Conservation (phyloP, 2,113 vertebrate species). For the Pterocles gutturalis region DNA sequence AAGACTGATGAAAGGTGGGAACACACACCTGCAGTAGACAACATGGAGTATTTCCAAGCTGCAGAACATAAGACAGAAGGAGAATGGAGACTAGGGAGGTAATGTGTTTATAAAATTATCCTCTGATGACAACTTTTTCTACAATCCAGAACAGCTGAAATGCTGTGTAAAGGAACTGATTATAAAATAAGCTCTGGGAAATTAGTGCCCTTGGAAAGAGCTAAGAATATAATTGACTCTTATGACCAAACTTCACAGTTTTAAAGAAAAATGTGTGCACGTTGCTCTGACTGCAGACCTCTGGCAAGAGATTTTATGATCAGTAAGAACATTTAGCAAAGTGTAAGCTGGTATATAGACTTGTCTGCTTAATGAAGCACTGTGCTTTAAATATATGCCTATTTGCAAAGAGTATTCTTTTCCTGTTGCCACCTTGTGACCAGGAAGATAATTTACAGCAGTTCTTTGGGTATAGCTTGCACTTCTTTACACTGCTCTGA, state of each 20-base stretch:
- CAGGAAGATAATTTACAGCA: not conserved
- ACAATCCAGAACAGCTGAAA: not conserved
- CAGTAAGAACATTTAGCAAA: not conserved
- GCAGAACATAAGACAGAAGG: not conserved
- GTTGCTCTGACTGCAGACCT: not conserved
- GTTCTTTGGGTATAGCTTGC: fast-evolving
- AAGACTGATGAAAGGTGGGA: not conserved
- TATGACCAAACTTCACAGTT: not conserved
- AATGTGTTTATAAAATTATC: not conserved
- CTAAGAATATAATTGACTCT: not conserved
- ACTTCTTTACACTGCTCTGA: not conserved
- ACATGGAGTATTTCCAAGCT: not conserved
- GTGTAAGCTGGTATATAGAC: not conserved
- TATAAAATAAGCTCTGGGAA: not conserved
- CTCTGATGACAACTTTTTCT: not conserved
- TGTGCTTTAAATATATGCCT: not conserved
- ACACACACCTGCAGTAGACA: not conserved
- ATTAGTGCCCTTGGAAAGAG: not conserved
- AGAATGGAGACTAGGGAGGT: not conserved
- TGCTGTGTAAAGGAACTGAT: not conserved
- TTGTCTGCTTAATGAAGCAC: not conserved
- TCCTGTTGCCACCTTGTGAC: not conserved
- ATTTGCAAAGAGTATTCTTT: not conserved
- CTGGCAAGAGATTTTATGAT: not conserved
- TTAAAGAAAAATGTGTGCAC: not conserved